Base-by-base conservation (phyloP, 2,888 invertebrate species). In the Rhagium mordax region DNA sequence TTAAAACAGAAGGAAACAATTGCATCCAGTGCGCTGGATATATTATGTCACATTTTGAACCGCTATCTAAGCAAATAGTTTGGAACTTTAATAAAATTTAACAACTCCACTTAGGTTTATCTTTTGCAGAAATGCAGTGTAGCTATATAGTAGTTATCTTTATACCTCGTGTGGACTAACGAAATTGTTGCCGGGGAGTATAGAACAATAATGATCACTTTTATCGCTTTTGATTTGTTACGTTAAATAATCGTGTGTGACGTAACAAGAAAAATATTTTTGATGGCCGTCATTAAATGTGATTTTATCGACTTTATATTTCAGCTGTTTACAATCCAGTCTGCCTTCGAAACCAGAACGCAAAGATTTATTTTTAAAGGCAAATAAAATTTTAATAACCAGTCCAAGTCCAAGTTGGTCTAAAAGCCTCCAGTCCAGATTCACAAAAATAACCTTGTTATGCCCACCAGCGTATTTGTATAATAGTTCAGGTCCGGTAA, bases 1-100 rank as follows among this genome's bases (percentile, higher is more conserved):
- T 33, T 33, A 33, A 33, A 33, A 33, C 33, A 33, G 33, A 55
- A 24, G 3, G 24, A 6, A 21, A n/a, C 24, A 24, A 24, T n/a
- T 55, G n/a, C 55, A 55, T 27, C 24, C 13, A 7, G 27, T 7
- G 55, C 24, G 10, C 55, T 24, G n/a, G 24, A 21, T 21, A 20
- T 55, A 18, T 21, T 55, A 55, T 21, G 55, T 55, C 55, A 55
- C 55, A 55, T 20, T 55, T 55, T n/a, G 24, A 55, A 41, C n/a
- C 41, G n/a, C 24, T 24, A 55, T 51, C 20, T 7, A 24, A 15
- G 20, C n/a, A 24, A 55, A 55, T 24, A 20, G 24, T 24, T 55
- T 13, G 5, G 24, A 24, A 55, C 55, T 55, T 55, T 6, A 55
- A 55, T 55, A 55, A 55, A 55, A 55, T 55, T 55, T 55, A 55